Conservation (phyloP, 2,113 vertebrate genomes). For the Crotalus helleri region DNA sequence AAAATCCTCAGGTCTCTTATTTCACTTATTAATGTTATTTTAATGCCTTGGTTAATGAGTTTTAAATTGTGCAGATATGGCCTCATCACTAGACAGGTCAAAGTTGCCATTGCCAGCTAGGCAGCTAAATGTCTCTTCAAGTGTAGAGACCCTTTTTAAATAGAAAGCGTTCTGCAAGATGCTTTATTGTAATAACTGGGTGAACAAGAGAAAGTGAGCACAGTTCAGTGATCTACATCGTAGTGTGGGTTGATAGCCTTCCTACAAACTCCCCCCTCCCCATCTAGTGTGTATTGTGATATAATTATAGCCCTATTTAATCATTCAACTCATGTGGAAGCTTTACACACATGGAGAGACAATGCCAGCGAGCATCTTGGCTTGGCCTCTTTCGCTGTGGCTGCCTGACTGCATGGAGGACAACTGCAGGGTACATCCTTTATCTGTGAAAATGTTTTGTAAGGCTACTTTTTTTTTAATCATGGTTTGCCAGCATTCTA, state of each 20-base stretch:
- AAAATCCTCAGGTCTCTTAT: background rate
- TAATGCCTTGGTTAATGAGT: constrained; percentile 13
- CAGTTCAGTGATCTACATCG: background rate
- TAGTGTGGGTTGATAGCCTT: background rate
- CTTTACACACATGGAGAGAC: background rate
- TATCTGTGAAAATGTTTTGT: background rate
- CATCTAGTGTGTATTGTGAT: background rate
- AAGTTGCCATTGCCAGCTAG: background rate
- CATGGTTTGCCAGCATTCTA: background rate
- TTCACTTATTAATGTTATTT: constrained; percentile 18
- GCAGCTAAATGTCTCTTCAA: background rate
- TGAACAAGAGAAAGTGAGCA: background rate
- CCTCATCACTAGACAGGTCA: background rate
- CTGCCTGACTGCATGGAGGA: background rate
- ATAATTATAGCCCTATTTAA: background rate
- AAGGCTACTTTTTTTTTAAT: background rate
- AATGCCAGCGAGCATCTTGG: background rate
- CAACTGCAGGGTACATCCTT: background rate
- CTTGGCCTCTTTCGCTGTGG: background rate
- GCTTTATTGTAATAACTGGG: background rate
- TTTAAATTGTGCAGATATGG: background rate
- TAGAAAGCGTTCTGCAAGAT: background rate
- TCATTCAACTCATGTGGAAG: background rate
- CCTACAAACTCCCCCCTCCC: background rate
- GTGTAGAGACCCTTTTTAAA: background rate